Conservation (phyloP, 2,888 invertebrate genomes). For the Charanyca ferruginea region DNA sequence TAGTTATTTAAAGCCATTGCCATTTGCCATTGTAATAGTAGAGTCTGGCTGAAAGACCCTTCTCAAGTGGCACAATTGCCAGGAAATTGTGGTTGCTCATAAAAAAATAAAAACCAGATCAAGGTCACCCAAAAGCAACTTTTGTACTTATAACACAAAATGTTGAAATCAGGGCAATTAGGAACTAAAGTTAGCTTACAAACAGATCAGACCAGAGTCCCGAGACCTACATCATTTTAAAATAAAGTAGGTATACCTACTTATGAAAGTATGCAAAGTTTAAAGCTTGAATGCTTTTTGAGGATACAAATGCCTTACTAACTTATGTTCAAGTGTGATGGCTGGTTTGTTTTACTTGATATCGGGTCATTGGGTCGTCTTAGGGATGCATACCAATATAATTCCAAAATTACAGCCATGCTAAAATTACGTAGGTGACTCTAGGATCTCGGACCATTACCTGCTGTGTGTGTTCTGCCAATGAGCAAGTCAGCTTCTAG, state of each 20-base stretch:
- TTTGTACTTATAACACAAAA: too few relatives aligned
- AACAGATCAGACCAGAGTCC: too few relatives aligned
- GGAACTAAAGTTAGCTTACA: background rate
- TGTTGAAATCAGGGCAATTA: background rate
- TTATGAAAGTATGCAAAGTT: too few relatives aligned
- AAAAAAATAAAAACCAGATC: background rate
- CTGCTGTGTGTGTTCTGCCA: conserved; percentile 11
- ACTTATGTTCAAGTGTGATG: background rate
- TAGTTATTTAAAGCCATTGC: background rate
- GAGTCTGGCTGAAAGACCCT: background rate
- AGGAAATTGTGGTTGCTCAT: background rate
- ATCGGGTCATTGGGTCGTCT: too few relatives aligned
- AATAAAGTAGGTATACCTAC: too few relatives aligned
- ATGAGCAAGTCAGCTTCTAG: background rate
- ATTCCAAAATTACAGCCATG: background rate
- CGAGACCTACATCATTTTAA: too few relatives aligned
- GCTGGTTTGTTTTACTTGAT: too few relatives aligned
- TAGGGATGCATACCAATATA: too few relatives aligned
- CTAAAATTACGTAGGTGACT: background rate
- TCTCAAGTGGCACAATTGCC: background rate
- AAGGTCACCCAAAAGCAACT: background rate
- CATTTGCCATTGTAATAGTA: background rate
- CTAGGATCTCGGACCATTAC: background rate
- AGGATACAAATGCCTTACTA: background rate
- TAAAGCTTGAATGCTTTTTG: too few relatives aligned